A percentile compares a stretch with the other conserved stretches of the same genome.
phyloP scores from a whole-genome alignment of 2,797 vertebrate species.

The Gallirallus australis region DNA sequence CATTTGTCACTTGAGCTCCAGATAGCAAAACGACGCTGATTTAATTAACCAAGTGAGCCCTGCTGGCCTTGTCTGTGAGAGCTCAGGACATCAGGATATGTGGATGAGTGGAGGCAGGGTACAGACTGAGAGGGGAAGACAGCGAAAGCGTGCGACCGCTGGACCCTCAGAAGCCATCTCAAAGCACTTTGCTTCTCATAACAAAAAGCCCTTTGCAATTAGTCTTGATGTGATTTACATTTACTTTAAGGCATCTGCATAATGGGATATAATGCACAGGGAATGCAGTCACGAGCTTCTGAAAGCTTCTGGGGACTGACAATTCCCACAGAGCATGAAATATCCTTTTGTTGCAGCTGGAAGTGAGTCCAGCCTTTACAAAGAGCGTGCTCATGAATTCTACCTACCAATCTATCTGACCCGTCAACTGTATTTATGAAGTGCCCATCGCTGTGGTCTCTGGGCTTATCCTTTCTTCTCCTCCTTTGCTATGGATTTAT shows the following conservation, averaged over 20 bases:
- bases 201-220: background rate
- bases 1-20: constrained; percentile 50
- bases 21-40: background rate
- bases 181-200: constrained; percentile 1
- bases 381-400: rapidly evolving
- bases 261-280: constrained; percentile 17
- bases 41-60: constrained; percentile 50
- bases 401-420: background rate
- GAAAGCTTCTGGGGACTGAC: background rate
- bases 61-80: background rate
- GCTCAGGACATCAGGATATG: background rate
- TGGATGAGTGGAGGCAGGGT: background rate
- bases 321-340: background rate
- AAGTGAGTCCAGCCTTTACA: background rate
- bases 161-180: background rate
- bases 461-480: background rate
- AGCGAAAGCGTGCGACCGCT: rapidly evolving
- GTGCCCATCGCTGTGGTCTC: background rate
- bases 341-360: background rate
- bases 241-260: constrained; percentile 37
- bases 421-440: background rate
- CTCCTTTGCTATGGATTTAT: background rate
- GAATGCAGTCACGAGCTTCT: background rate
- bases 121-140: background rate
- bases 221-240: constrained; percentile 47